These are phyloP conservation scores for Abscondita cerata DNA, from an alignment of 2,888 invertebrate species.

Conservation along the genomic window DNA sequence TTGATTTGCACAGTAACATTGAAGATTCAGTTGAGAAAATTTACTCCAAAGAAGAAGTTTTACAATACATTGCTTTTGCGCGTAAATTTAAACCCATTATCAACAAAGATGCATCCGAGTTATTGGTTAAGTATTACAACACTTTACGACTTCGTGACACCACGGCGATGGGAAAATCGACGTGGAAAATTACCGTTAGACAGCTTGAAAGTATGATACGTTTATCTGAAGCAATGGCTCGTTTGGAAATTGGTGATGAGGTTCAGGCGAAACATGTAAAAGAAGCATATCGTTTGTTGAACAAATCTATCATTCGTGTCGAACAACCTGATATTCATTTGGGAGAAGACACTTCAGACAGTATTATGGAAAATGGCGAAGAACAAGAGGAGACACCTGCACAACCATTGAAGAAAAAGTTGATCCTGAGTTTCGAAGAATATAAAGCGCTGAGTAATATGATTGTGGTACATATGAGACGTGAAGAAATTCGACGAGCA, in stretches of 20 bases:
- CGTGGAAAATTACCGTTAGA: constrained; percentile 97
- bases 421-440: constrained; percentile 88
- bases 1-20: constrained; percentile 90
- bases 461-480: constrained; percentile 88
- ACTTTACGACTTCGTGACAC: constrained; percentile 86
- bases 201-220: constrained; percentile 96
- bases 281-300: constrained; percentile 85
- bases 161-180: constrained; percentile 65
- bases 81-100: constrained; percentile 92
- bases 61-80: constrained; percentile 96
- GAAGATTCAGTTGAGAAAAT: constrained; percentile 79
- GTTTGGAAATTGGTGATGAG: constrained; percentile 92
- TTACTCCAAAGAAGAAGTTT: constrained; percentile 88
- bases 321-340: constrained; percentile 97
- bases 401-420: constrained; percentile 68
- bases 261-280: constrained; percentile 88
- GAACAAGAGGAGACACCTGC: constrained; percentile 53
- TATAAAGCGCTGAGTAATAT: constrained; percentile 93
- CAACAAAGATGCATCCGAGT: constrained; percentile 79
- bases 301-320: constrained; percentile 96
- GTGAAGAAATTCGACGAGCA: constrained; percentile 78
- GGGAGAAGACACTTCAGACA: constrained; percentile 76
- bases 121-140: constrained; percentile 89
- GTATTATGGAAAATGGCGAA: constrained; percentile 64
- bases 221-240: constrained; percentile 94